Evolutionary conservation across 64 coral and sea anemone species (phyloP), one percentile per base, ranked within the genome.

Genomic region (Trachythela sp.): DNA sequence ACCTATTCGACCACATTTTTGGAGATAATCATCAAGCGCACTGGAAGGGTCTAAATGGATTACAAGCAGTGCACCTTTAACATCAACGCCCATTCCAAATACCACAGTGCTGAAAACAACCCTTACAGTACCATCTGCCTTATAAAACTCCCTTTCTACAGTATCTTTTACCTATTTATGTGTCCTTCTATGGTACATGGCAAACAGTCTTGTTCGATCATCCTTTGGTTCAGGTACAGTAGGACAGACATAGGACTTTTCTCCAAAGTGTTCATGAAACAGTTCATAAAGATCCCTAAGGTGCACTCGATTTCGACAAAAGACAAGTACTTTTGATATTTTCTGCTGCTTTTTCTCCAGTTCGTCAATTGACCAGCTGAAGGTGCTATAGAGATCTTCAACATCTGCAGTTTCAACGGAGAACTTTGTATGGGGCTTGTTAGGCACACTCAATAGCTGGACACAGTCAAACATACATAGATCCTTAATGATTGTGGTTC

Each of bases 351-450:
- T 60, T 35, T 87, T 33, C 51, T 87, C 54, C 18, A 87, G 86
- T 67, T 67, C 86, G 17, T 37, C 54, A 60, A 87, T 33, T 60
- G 64, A 27, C 54, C 86, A 87, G 50, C 54, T 36, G 39, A 87
- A 67, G 10, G 50, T 22, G 4, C 48, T 36, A 11, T 87, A 59
- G 48, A 87, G 36, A 31, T 87, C 85, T 10, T 87, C 27, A 34
- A 58, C 52, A 59, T 87, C 85, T 24, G 58, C 32, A 26, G 50
- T 33, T 14, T 30, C 29, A 34, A 87, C 50, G 13, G 85, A 87
- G 11, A 33, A 87, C 85, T 87, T 87, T 87, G 85, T 87, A 33
- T 87, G 48, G 11, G 85, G 48, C 48, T 37, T 87, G 14, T 87
- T 37, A 30, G 48, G 85, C 48, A 56, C 35, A 11, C 27, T 87